Conservation (phyloP, 2,797 vertebrate genomes). For the Tiaroga cobitis region DNA sequence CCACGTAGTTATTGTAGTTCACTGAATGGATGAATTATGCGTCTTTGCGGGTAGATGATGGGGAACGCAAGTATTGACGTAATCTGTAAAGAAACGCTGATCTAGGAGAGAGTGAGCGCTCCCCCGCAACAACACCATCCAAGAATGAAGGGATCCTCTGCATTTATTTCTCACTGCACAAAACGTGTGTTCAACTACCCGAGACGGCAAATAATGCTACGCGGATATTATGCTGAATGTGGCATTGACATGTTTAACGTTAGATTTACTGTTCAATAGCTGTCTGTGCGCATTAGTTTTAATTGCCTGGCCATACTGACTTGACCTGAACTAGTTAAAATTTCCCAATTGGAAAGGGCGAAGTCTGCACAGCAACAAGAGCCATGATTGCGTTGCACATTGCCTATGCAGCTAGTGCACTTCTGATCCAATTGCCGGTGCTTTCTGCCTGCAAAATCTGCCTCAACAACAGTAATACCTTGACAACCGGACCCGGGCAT, state of each 20-base stretch:
- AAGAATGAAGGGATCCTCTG: conserved; percentile 68
- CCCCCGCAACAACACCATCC: conserved; percentile 57
- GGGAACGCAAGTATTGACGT: conserved; percentile 41
- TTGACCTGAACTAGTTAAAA: conserved; percentile 74
- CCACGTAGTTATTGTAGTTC: not conserved
- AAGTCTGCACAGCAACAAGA: conserved; percentile 88
- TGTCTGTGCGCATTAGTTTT: not conserved
- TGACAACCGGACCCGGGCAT: conserved; percentile 68
- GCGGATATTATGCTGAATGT: not conserved
- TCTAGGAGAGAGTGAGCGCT: conserved; percentile 63
- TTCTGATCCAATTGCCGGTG: conserved; percentile 81
- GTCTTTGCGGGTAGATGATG: not conserved
- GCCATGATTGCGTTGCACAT: conserved; percentile 80
- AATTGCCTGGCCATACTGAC: not conserved
- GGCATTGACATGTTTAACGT: not conserved
- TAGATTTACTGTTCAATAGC: not conserved
- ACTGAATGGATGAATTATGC: not conserved
- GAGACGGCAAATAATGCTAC: not conserved
- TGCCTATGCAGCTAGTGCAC: conserved; percentile 78
- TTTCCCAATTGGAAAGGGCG: conserved; percentile 68
- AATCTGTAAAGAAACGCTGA: conserved; percentile 50
- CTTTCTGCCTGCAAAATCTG: conserved; percentile 78
- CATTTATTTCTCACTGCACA: conserved; percentile 54
- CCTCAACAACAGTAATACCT: conserved; percentile 69
- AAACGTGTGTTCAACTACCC: conserved; percentile 9